phyloP scores from a whole-genome alignment of 2,888 invertebrate species.

The Lacanobia wlatinum region DNA sequence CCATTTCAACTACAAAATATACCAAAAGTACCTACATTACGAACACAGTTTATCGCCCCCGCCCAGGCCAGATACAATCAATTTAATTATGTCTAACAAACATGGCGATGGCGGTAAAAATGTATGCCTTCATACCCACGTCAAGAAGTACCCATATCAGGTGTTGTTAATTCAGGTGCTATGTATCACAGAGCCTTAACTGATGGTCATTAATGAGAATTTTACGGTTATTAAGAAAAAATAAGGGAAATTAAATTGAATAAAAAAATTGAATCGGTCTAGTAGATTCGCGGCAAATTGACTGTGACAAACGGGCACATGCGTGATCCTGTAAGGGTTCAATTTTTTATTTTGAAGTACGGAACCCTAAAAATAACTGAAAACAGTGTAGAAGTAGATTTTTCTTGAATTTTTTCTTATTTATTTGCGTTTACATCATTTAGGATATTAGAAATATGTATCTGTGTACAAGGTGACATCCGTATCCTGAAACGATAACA shows the following conservation, averaged over 20 bases:
- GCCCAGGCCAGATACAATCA: slow-evolving; percentile 62
- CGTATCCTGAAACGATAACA: too few relatives aligned
- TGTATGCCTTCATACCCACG: slow-evolving; percentile 70
- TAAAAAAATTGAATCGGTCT: neutral
- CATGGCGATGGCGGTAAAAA: slow-evolving; percentile 55
- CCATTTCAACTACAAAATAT: neutral
- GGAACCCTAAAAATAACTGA: too few relatives aligned
- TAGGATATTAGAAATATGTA: too few relatives aligned
- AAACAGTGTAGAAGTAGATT: too few relatives aligned
- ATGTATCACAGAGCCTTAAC: slow-evolving; percentile 25
- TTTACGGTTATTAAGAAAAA: neutral
- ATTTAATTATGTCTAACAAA: slow-evolving; percentile 65
- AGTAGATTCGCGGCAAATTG: too few relatives aligned
- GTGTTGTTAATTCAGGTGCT: slow-evolving; percentile 63
- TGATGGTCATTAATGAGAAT: slow-evolving; percentile 30
- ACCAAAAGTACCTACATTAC: neutral
- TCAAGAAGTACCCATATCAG: slow-evolving; percentile 74
- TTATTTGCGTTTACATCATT: too few relatives aligned
- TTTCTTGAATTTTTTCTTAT: too few relatives aligned
- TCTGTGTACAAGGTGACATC: too few relatives aligned
- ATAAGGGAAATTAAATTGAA: neutral
- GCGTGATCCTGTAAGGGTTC: too few relatives aligned
- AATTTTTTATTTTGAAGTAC: too few relatives aligned
- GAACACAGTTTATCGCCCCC: slow-evolving; percentile 52
- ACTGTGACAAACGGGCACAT: too few relatives aligned